Evolutionary conservation across 2,797 vertebrate genomes (phyloP).

Genomic region (Sarcophilus harrisii): DNA sequence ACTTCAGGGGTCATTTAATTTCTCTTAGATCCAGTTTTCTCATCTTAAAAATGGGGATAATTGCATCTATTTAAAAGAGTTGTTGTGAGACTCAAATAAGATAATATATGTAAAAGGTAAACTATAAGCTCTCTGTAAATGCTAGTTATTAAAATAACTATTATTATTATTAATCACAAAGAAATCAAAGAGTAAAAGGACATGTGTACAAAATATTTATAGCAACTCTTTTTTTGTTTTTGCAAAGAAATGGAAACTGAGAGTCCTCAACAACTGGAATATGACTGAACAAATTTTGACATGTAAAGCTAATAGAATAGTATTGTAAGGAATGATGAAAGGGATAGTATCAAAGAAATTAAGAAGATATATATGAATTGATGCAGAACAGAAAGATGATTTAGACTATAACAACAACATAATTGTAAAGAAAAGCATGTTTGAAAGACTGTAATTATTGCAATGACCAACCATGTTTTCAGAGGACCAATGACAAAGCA

Average conservation of each 20-base stretch:
- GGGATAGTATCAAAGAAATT: background rate
- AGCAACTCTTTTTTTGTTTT: background rate
- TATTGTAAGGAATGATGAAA: background rate
- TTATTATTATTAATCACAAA: background rate
- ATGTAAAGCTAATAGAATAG: background rate
- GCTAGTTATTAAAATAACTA: background rate
- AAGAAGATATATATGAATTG: background rate
- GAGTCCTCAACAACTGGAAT: background rate
- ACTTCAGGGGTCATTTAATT: background rate
- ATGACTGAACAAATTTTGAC: background rate
- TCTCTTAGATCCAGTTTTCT: background rate
- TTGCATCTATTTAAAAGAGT: background rate
- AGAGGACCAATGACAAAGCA: background rate
- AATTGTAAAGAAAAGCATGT: background rate
- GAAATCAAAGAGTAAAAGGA: background rate
- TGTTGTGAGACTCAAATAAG: background rate
- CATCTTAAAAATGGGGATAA: background rate
- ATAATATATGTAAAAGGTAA: background rate
- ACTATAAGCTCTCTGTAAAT: background rate
- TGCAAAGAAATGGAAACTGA: background rate
- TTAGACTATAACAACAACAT: background rate
- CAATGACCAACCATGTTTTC: background rate
- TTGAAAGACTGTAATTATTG: background rate
- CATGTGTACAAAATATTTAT: background rate
- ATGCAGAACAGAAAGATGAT: background rate